Evolutionary conservation across 2,888 invertebrate genomes (phyloP).

Genomic region (Thyatira batis): DNA sequence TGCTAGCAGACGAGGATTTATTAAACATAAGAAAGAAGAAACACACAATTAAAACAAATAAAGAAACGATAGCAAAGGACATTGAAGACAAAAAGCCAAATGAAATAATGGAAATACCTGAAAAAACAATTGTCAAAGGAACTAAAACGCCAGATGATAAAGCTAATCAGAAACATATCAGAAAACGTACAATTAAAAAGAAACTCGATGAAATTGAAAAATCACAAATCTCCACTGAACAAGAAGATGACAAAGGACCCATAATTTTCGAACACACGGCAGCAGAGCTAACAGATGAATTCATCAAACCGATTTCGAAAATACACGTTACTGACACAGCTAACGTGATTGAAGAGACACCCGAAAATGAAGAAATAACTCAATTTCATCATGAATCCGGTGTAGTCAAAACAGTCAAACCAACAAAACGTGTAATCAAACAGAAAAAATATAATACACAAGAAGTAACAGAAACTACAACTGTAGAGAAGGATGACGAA

Average conservation of each 20-base stretch:
- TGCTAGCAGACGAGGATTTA: no score
- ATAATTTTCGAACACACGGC: slow-evolving; percentile 31
- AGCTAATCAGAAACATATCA: slow-evolving; percentile 21
- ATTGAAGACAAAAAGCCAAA: slow-evolving; percentile 12
- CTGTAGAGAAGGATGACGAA: slow-evolving; percentile 33
- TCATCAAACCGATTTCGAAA: slow-evolving; percentile 18
- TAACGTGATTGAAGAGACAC: slow-evolving; percentile 34
- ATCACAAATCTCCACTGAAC: slow-evolving; percentile 27
- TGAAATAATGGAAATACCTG: slow-evolving; percentile 34
- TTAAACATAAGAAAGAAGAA: no score
- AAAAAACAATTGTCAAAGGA: slow-evolving; percentile 44
- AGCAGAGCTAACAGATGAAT: slow-evolving; percentile 38
- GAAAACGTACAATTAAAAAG: slow-evolving; percentile 18
- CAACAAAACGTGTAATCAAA: slow-evolving; percentile 42
- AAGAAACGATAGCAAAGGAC: slow-evolving; percentile 17
- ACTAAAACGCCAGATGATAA: slow-evolving; percentile 41
- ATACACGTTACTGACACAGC: slow-evolving; percentile 23
- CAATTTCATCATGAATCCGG: slow-evolving; percentile 28
- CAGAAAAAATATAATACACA: slow-evolving; percentile 25
- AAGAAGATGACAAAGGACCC: slow-evolving; percentile 29
- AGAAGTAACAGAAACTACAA: slow-evolving; percentile 33
- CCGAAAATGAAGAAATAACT: slow-evolving; percentile 20
- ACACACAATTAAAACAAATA: slow-evolving; percentile 21
- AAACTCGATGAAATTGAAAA: slow-evolving; percentile 44
- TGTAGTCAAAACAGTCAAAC: slow-evolving; percentile 40